phyloP scores from a whole-genome alignment of 2,113 vertebrate species.

The Pituophis catenifer region DNA sequence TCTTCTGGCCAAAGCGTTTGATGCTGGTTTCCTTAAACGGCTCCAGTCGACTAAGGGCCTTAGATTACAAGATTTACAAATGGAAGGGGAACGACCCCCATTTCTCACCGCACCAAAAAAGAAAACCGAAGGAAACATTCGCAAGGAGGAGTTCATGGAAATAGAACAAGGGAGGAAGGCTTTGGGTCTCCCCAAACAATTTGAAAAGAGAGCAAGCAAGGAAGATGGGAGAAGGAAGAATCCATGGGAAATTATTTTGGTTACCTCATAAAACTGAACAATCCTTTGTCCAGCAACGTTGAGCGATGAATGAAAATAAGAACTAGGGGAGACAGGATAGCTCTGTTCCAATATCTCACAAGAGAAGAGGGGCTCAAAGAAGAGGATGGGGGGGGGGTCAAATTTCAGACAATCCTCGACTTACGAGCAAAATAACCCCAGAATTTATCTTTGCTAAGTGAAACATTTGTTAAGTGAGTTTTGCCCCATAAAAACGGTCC shows the following conservation, averaged over 20 bases:
- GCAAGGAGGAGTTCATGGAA: slow-evolving; percentile 45
- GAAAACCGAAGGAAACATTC: slow-evolving; percentile 77
- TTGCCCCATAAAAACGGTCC: no score
- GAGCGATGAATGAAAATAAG: not conserved
- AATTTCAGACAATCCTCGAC: not conserved
- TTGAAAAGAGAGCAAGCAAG: slow-evolving; percentile 27
- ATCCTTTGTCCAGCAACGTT: not conserved
- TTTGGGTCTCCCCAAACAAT: slow-evolving; percentile 10
- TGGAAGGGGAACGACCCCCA: slow-evolving; percentile 83
- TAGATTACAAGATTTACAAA: slow-evolving; percentile 98
- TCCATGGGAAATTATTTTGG: slow-evolving; percentile 3
- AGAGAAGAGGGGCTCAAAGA: not conserved
- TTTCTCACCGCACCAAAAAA: not conserved
- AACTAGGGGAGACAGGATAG: not conserved
- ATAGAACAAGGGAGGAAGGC: slow-evolving; percentile 14
- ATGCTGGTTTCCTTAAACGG: slow-evolving; percentile 82
- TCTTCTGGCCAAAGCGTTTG: slow-evolving; percentile 80
- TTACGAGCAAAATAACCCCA: no score
- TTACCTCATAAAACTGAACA: not conserved
- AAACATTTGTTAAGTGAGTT: no score
- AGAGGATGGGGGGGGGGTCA: not conserved
- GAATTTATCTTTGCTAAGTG: no score
- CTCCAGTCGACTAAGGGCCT: slow-evolving; percentile 84
- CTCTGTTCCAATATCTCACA: not conserved
- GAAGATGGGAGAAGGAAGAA: slow-evolving; percentile 21